Base-by-base conservation (phyloP, 2,113 vertebrate genomes). In the Ammodytes dubius region DNA sequence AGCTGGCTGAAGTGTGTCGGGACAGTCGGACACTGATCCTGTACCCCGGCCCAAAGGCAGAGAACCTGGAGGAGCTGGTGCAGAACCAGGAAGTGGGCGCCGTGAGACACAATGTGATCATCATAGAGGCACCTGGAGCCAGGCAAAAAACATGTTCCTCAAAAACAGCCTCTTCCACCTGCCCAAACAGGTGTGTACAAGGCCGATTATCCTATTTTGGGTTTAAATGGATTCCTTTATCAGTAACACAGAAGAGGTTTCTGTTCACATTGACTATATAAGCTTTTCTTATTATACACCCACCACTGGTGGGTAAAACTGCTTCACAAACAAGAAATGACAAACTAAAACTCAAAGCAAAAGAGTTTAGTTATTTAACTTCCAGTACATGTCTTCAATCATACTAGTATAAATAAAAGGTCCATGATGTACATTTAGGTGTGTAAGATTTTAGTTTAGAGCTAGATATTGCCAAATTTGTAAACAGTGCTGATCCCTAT, bases 101-200 rank as follows among this genome's bases (percentile, higher is more conserved):
- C 9, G 87, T 88, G 37, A 94, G 95, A 52, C 95, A 95, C 64
- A 96, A 95, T 58, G 92, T 99, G 85, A 96, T 99, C 81, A 96
- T 99, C 69, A 98, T 99, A 0, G 97, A 99, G 98, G 98, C 66
- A 99, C 98, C 4, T 99, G 98, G 98, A 99, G 97, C 84, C 98
- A 99, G 83, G 98, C 98, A 59, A 99, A 98, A 93, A 97, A 99
- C 84, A 98, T 99, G 95, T 99, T 99, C 91, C 97, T 97, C 75
- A 97, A 97, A 91, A 99, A 99, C 92, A 89, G 95, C 61, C 94
- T 99, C 75, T 97, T 99, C 70, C 96, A 95, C 47, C 92, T 97
- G 85, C 97, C 98, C 2, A 97, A 95, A 91, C 98, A 99, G 96
- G 98, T 98, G 66, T 11, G 78, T 82, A 5, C 82, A 83, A 43